Percentiles rank a stretch among this genome's conserved stretches.
Evolutionary conservation across 2,888 invertebrate species (phyloP).

Genomic region (Pterostichus niger): DNA sequence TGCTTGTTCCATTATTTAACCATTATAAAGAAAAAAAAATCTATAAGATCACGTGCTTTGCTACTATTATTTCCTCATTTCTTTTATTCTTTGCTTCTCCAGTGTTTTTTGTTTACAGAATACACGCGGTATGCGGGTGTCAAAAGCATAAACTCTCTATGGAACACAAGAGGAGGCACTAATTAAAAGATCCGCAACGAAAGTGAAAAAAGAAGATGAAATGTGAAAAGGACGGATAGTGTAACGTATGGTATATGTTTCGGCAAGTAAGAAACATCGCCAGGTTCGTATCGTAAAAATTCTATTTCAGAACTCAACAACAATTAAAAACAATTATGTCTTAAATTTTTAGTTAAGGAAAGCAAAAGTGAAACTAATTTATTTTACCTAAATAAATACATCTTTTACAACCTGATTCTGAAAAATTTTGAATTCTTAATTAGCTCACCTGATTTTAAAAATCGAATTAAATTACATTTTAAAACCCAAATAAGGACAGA

Average conservation of each 20-base stretch:
- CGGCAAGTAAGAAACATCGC: neutral
- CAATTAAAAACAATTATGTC: too few species aligned
- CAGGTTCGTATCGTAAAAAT: neutral
- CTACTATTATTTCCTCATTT: conserved; percentile 44
- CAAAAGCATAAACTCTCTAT: conserved; percentile 50
- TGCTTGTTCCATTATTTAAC: conserved; percentile 21
- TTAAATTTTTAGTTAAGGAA: too few species aligned
- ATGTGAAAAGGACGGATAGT: conserved; percentile 9
- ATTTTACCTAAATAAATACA: too few species aligned
- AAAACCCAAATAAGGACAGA: too few species aligned
- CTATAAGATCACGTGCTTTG: conserved; percentile 36
- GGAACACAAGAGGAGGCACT: conserved; percentile 45
- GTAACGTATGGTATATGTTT: neutral
- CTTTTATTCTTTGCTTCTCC: conserved; percentile 40
- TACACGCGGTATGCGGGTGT: conserved; percentile 28
- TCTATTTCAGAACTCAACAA: too few species aligned
- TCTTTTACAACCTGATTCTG: too few species aligned
- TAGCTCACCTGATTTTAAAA: too few species aligned
- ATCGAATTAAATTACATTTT: too few species aligned
- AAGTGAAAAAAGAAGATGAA: conserved; percentile 34
- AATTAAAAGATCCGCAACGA: conserved; percentile 57
- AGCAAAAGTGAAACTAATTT: too few species aligned
- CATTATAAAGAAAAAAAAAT: conserved; percentile 34
- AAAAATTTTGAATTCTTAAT: too few species aligned
- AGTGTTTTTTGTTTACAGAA: conserved; percentile 27